Percentiles rank a stretch among this genome's conserved stretches.
Evolutionary conservation across 2,797 vertebrate species (phyloP).

Genomic region (Martes flavigula): DNA sequence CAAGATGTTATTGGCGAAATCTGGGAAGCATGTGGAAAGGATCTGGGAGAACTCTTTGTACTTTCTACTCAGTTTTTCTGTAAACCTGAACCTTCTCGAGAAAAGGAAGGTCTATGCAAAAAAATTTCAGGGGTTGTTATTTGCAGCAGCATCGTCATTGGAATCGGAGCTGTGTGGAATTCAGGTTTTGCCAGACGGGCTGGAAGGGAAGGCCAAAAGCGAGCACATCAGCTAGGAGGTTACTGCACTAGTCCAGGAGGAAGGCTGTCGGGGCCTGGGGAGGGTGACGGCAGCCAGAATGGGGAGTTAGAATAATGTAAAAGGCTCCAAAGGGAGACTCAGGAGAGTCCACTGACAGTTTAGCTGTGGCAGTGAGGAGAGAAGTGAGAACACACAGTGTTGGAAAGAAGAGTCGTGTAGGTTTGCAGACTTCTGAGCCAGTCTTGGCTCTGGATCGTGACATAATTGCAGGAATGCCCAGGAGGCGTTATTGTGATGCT

Average conservation of each 20-base stretch:
- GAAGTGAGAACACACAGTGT: not conserved
- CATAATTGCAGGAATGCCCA: not conserved
- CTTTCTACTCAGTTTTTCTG: not conserved
- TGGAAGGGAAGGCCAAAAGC: not conserved
- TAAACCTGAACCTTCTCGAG: not conserved
- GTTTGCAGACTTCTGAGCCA: not conserved
- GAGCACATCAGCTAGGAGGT: not conserved
- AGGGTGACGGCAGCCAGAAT: not conserved
- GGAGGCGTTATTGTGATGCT: not conserved
- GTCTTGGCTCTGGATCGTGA: not conserved
- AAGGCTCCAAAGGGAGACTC: not conserved
- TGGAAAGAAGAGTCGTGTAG: not conserved
- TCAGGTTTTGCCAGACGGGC: not conserved
- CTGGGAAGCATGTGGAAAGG: not conserved
- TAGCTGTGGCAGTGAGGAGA: not conserved
- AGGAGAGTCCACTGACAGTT: not conserved
- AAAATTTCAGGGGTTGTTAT: not conserved
- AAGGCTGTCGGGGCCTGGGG: not conserved
- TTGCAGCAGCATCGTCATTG: not conserved
- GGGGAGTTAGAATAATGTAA: not conserved
- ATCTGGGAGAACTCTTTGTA: not conserved
- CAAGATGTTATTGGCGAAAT: not conserved
- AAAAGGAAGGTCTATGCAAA: not conserved
- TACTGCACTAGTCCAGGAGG: not conserved
- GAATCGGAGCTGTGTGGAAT: not conserved